A percentile compares a stretch with the other conserved stretches of the same genome.
Evolutionary conservation across 2,797 vertebrate genomes (phyloP).

Genomic region (Myiotriccus ornatus): DNA sequence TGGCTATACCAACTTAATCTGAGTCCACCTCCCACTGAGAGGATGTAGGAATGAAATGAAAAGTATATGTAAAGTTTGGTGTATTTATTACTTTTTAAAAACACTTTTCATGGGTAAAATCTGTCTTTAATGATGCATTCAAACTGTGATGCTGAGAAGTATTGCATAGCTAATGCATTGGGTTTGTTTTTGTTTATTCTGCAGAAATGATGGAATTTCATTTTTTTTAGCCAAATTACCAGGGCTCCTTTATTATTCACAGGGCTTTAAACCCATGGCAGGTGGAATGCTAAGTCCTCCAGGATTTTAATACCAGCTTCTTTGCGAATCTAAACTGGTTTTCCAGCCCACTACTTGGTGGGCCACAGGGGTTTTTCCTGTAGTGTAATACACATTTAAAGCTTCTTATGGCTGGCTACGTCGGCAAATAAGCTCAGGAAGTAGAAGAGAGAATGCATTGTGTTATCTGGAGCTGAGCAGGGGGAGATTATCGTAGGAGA

Average conservation of each 20-base stretch:
- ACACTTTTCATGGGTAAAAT: constrained; percentile 73
- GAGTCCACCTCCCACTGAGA: constrained; percentile 55
- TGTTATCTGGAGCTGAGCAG: constrained; percentile 18
- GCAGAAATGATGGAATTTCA: constrained; percentile 76
- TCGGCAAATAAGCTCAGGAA: constrained; percentile 53
- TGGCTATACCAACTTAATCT: constrained; percentile 13
- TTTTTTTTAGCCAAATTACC: constrained; percentile 75
- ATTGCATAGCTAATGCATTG: constrained; percentile 78
- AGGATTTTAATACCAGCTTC: constrained; percentile 66
- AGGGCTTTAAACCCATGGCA: constrained; percentile 64
- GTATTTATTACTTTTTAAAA: constrained; percentile 53
- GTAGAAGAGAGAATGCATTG: neutral
- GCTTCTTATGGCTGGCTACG: constrained; percentile 56
- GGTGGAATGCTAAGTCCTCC: constrained; percentile 35
- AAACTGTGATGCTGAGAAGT: constrained; percentile 58
- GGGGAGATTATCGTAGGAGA: constrained; percentile 3
- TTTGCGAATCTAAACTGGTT: constrained; percentile 76
- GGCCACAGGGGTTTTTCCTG: constrained; percentile 40
- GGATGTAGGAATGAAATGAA: constrained; percentile 51
- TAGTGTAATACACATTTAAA: constrained; percentile 67
- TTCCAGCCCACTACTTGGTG: constrained; percentile 71
- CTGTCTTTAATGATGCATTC: constrained; percentile 69
- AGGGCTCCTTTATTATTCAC: constrained; percentile 66
- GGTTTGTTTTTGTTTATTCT: constrained; percentile 79
- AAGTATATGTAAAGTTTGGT: constrained; percentile 43